phyloP scores from a whole-genome alignment of 2,888 invertebrate genomes.

The Yponomeuta plumbellus region DNA sequence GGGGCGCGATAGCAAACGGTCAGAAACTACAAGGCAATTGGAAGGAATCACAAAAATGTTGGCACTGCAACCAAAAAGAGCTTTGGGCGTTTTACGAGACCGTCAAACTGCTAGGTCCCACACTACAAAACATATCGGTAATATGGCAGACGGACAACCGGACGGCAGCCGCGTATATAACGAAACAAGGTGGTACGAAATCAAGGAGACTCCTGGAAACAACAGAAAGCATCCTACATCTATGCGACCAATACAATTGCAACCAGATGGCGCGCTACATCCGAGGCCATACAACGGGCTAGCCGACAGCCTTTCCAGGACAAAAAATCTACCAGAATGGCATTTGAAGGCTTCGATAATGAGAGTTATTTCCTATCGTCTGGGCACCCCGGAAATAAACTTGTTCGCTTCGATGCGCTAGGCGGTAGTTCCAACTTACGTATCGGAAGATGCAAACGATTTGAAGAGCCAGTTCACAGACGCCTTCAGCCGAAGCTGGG shows the following conservation, averaged over 20 bases:
- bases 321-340: too few species aligned
- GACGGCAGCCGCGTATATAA: slow-evolving; percentile 24
- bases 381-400: too few species aligned
- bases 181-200: slow-evolving; percentile 26
- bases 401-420: too few species aligned
- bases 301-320: too few species aligned
- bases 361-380: too few species aligned
- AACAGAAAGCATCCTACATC: slow-evolving; percentile 16
- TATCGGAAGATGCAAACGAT: too few species aligned
- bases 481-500: slow-evolving; percentile 26
- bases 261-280: too few species aligned
- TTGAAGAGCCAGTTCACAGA: slow-evolving; percentile 18
- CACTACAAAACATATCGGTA: slow-evolving; percentile 10
- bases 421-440: too few species aligned
- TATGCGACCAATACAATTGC: slow-evolving; percentile 19
- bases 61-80: slow-evolving; percentile 25
- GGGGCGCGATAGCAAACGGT: slow-evolving; percentile 17
- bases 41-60: slow-evolving; percentile 18
- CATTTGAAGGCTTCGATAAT: too few species aligned
- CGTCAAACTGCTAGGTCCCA: slow-evolving; percentile 8
- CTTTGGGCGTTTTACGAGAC: slow-evolving; percentile 20
- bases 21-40: slow-evolving; percentile 16
- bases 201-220: slow-evolving; percentile 18
- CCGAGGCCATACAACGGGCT: too few species aligned
- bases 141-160: slow-evolving; percentile 26